Evolutionary conservation across 2,888 invertebrate species (phyloP), one percentile per base, ranked within the genome.

Genomic region (Busseola fusca): DNA sequence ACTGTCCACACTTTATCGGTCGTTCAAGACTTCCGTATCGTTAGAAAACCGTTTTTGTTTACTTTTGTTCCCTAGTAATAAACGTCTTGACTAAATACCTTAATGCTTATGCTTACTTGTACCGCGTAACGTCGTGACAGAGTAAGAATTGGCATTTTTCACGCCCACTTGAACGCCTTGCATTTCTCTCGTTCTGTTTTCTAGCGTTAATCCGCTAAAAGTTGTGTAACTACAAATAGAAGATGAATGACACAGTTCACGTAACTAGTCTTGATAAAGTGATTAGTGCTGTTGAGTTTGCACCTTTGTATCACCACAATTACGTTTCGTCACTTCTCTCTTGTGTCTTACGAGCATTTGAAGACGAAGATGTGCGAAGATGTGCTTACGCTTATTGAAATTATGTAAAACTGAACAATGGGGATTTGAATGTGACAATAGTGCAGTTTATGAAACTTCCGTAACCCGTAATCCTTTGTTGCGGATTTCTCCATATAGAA

Each of bases 171-270:
- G 89, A 87, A 74, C 87, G 83, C 77, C 74, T 56, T 80, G 78
- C 88, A 90, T 92, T 91, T 91, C 90, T 89, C 90, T 90, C 84
- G 80, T 84, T 85, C 87, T 86, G 88, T 89, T 92, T 92, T 91
- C 91, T 91, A 90, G 84, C 85, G 87, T 87, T 91, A 89, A 88
- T 88, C 83, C 86, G 92, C 82, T 84, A 89, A 87, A 74, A 79
- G 80, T 93, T 93, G 86, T 84, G 88, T 86, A 92, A 93, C 83
- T 79, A 78, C 82, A 83, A 85, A 86, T 84, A 82, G 80, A 85
- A 86, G 83, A 83, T 63, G 57, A 79, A 77, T 80, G 76, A 74
- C 77, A 80, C 65, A 52, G 66, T 67, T 83, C 74, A 83, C 76
- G 72, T 78, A 79, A 81, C 67, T 58, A 58, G 66, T 72, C 60